phyloP scores from a whole-genome alignment of 2,888 invertebrate genomes.

The Leptinotarsa rubiginosa region DNA sequence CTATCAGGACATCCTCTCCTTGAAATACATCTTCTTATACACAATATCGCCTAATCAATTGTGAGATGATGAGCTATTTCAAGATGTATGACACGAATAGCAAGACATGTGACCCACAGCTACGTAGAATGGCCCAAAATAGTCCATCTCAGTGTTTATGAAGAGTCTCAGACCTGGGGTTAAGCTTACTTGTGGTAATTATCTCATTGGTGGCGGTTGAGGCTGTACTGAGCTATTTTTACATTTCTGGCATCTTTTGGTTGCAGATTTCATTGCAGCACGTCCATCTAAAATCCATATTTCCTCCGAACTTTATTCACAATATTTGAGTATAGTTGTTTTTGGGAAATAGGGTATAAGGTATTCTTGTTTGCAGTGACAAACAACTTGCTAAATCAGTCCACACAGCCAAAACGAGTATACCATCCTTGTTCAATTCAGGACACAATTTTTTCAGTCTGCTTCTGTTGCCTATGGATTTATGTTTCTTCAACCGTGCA shows the following conservation, averaged over 20 bases:
- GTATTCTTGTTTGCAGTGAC: not conserved
- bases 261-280: not conserved
- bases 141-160: too few relatives aligned
- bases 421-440: not conserved
- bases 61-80: not conserved
- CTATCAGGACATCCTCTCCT: conserved; percentile 23
- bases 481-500: not conserved
- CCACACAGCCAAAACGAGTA: not conserved
- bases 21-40: conserved; percentile 12
- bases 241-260: not conserved
- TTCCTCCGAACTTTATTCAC: too few relatives aligned
- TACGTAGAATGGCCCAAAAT: too few relatives aligned
- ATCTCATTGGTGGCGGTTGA: not conserved
- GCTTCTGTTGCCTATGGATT: too few relatives aligned
- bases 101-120: not conserved
- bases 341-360: not conserved
- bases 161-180: too few relatives aligned
- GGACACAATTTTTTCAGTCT: not conserved
- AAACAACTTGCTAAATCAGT: not conserved
- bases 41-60: conserved; percentile 18
- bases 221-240: not conserved
- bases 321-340: not conserved
- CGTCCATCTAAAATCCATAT: too few relatives aligned
- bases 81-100: not conserved
- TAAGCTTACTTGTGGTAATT: not conserved